phyloP scores from a whole-genome alignment of 2,797 vertebrate species.

The Intellagama lesueurii region DNA sequence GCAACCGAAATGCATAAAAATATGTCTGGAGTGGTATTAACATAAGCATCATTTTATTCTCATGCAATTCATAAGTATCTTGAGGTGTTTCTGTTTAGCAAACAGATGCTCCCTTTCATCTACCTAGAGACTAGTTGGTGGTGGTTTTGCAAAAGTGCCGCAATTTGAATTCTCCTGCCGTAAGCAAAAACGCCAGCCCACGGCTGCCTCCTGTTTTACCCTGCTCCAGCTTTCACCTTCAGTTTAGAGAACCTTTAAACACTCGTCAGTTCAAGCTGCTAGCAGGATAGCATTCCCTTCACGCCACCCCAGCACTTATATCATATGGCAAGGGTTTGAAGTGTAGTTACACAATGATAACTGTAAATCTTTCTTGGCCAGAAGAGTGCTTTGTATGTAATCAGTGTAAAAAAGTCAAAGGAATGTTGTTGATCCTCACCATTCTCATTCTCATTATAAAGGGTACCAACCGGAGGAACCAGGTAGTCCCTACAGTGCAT shows the following conservation, averaged over 20 bases:
- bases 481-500: slow-evolving; percentile 71
- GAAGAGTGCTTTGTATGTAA: slow-evolving; percentile 78
- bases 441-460: slow-evolving; percentile 78
- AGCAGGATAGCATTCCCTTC: slow-evolving; percentile 72
- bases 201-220: slow-evolving; percentile 54
- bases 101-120: slow-evolving; percentile 50
- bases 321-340: slow-evolving; percentile 72
- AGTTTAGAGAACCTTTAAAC: slow-evolving; percentile 76
- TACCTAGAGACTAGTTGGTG: slow-evolving; percentile 58
- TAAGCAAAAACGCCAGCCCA: slow-evolving; percentile 51
- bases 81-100: slow-evolving; percentile 42
- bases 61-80: slow-evolving; percentile 52
- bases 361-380: slow-evolving; percentile 77
- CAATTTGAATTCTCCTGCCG: slow-evolving; percentile 55
- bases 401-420: slow-evolving; percentile 78
- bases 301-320: slow-evolving; percentile 60
- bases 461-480: slow-evolving; percentile 76
- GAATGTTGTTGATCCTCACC: slow-evolving; percentile 76
- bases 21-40: slow-evolving; percentile 38
- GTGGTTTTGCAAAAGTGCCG: slow-evolving; percentile 47
- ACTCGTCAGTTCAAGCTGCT: slow-evolving; percentile 71
- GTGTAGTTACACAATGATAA: slow-evolving; percentile 81
- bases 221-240: slow-evolving; percentile 60
- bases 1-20: slow-evolving; percentile 18
- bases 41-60: slow-evolving; percentile 28